Evolutionary conservation across 1,140 invertebrate genomes (phyloP).

Genomic region (Drosophila sp.): DNA sequence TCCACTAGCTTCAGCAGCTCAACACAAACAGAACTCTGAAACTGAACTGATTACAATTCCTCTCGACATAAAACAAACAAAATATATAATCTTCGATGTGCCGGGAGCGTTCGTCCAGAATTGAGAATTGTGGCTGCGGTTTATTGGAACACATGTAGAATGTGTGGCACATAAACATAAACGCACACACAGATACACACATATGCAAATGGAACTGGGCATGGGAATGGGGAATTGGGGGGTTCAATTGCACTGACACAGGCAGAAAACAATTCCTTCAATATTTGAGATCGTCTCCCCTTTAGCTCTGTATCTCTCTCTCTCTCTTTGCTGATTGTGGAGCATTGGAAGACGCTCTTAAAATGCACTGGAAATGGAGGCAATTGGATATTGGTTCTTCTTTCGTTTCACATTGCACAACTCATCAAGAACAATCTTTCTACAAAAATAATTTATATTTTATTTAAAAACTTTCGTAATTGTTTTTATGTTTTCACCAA

Average conservation of each 20-base stretch:
- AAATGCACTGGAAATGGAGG: not conserved
- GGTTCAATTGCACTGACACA: conserved; percentile 62
- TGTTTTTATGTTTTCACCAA: too few relatives aligned
- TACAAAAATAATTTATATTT: too few relatives aligned
- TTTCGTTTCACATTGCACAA: not conserved
- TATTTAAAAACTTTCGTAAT: too few relatives aligned
- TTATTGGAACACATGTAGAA: conserved; percentile 69
- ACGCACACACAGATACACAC: conserved; percentile 8
- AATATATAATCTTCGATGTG: conserved; percentile 66
- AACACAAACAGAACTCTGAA: conserved; percentile 25
- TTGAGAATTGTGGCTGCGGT: conserved; percentile 53
- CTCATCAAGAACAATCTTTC: too few relatives aligned
- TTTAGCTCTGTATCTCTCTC: not conserved
- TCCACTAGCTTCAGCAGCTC: conserved; percentile 21
- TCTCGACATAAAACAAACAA: not conserved
- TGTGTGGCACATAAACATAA: conserved; percentile 55
- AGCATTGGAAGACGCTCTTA: not conserved
- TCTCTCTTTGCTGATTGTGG: conserved; percentile 14
- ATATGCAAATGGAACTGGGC: conserved; percentile 30
- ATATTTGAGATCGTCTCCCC: conserved; percentile 10
- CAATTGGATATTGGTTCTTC: not conserved
- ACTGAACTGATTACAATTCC: conserved; percentile 56
- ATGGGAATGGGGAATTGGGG: conserved; percentile 26
- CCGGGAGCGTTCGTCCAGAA: conserved; percentile 40
- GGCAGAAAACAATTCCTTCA: conserved; percentile 34